phyloP scores from a whole-genome alignment of 2,888 invertebrate genomes.

The Noctuana brunneofusca region DNA sequence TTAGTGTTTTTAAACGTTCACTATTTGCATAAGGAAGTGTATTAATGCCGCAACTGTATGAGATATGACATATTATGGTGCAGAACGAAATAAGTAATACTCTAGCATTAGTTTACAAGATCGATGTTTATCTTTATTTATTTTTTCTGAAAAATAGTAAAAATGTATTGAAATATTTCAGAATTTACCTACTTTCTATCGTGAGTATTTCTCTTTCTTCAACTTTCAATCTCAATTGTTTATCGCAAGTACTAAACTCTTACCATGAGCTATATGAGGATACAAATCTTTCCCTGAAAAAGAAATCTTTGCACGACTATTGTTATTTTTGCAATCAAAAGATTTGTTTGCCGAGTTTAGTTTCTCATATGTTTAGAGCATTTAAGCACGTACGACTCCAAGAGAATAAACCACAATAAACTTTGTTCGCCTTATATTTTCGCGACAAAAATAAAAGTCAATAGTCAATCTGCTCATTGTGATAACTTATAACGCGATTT shows the following conservation, averaged over 20 bases:
- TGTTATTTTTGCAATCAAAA: conserved; percentile 27
- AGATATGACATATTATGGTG: conserved; percentile 3
- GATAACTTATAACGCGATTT: conserved; percentile 4
- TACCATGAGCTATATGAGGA: not conserved
- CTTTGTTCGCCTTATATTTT: conserved; percentile 24
- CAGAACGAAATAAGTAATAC: not conserved
- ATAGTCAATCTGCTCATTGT: conserved; percentile 11
- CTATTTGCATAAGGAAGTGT: conserved; percentile 20
- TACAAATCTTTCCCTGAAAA: not conserved
- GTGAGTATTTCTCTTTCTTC: too few species aligned
- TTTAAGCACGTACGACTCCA: conserved; percentile 31
- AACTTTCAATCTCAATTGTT: too few species aligned
- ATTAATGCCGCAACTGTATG: conserved; percentile 8
- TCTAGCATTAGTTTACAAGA: not conserved
- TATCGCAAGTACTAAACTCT: not conserved
- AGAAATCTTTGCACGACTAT: conserved; percentile 10
- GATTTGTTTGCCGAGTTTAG: conserved; percentile 24
- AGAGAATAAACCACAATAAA: conserved; percentile 31
- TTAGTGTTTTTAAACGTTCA: conserved; percentile 19
- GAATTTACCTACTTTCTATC: too few species aligned
- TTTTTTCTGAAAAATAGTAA: too few species aligned
- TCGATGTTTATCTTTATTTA: not conserved
- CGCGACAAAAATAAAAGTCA: conserved; percentile 22
- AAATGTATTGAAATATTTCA: too few species aligned
- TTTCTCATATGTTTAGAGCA: conserved; percentile 32